Conservation (phyloP, 2,113 vertebrate species). For the Triplophysa rosa region DNA sequence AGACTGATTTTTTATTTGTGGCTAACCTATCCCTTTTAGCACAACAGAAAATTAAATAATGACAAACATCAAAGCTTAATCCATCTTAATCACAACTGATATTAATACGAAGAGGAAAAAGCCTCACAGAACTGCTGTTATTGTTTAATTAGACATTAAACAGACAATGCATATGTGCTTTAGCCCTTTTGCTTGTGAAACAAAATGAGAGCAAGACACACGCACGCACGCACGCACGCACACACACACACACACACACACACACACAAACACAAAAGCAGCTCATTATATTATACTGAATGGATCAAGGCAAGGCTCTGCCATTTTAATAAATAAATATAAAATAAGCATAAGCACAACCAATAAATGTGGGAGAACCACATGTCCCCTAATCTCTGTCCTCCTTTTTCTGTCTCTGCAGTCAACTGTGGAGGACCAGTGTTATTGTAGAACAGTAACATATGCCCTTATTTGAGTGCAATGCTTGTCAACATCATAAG, state of each 20-base stretch:
- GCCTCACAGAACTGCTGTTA: not conserved
- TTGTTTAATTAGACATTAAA: slow-evolving; percentile 12
- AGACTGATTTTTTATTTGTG: too few relatives aligned
- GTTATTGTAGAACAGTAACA: slow-evolving; percentile 43
- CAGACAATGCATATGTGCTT: slow-evolving; percentile 61
- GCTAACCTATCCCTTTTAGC: too few relatives aligned
- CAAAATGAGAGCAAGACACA: slow-evolving; percentile 16
- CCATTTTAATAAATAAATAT: slow-evolving; percentile 51
- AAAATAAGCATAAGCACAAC: slow-evolving; percentile 41
- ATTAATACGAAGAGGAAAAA: not conserved
- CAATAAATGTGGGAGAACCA: slow-evolving; percentile 19
- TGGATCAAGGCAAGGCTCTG: slow-evolving; percentile 26
- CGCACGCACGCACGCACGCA: too few relatives aligned
- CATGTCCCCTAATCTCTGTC: slow-evolving; percentile 6
- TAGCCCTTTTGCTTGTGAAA: slow-evolving; percentile 73
- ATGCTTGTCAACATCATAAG: slow-evolving; percentile 42
- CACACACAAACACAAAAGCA: slow-evolving; percentile 37
- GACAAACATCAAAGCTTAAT: not conserved
- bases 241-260: too few relatives aligned
- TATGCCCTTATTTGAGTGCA: slow-evolving; percentile 49
- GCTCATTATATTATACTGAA: slow-evolving; percentile 40
- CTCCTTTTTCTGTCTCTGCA: slow-evolving; percentile 24
- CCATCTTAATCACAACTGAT: not conserved
- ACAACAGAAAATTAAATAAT: not conserved
- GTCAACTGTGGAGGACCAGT: slow-evolving; percentile 50